Conservation (phyloP, 2,888 invertebrate genomes). For the Deilephila elpenor region DNA sequence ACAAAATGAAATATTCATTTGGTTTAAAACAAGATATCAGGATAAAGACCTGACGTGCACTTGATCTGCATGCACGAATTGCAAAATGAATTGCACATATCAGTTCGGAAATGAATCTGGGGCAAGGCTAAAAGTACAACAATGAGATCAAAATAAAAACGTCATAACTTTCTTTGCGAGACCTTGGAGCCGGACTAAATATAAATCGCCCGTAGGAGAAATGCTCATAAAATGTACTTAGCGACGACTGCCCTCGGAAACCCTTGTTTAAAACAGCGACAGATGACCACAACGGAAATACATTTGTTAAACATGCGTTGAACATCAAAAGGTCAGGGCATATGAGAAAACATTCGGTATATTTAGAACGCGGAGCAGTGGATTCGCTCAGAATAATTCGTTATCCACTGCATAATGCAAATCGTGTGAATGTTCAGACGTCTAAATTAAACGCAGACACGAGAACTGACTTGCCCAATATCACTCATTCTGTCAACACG, state of each 20-base stretch:
- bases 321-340: slow-evolving; percentile 61
- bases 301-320: slow-evolving; percentile 55
- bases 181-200: slow-evolving; percentile 40
- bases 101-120: slow-evolving; percentile 29
- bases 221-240: slow-evolving; percentile 34
- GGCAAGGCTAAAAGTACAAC: slow-evolving; percentile 30
- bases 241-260: slow-evolving; percentile 39
- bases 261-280: slow-evolving; percentile 58
- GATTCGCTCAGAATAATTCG: slow-evolving; percentile 36
- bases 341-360: slow-evolving; percentile 56
- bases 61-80: background rate
- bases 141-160: slow-evolving; percentile 36
- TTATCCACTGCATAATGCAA: slow-evolving; percentile 34
- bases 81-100: background rate
- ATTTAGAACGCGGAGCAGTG: slow-evolving; percentile 49
- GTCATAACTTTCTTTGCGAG: slow-evolving; percentile 41
- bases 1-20: background rate
- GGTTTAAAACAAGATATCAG: background rate
- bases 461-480: slow-evolving; percentile 14
- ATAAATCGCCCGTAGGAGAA: slow-evolving; percentile 42
- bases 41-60: background rate
- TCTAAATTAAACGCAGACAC: slow-evolving; percentile 26
- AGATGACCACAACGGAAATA: slow-evolving; percentile 63
- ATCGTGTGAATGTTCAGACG: slow-evolving; percentile 17
- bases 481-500: background rate